These are phyloP conservation scores for Eidolon helvum DNA, from an alignment of 2,113 vertebrate species.

Conservation along the genomic window DNA sequence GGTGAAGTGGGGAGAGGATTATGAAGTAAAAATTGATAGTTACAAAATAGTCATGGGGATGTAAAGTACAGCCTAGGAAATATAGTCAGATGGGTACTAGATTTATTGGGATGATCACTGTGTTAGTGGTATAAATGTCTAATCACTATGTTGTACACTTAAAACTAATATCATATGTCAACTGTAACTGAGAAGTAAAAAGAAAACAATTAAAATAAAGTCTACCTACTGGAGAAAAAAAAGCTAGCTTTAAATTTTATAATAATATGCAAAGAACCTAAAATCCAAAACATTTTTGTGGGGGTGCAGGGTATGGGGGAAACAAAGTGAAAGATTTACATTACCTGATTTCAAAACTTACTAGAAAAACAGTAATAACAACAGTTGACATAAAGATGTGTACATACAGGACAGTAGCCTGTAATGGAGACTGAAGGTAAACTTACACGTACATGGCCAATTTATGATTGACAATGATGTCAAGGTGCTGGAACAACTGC, in stretches of 20 bases:
- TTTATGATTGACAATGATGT: not conserved
- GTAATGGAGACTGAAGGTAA: not conserved
- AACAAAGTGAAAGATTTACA: not conserved
- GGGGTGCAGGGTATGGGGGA: too few species aligned
- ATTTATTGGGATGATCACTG: too few species aligned
- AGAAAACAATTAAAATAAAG: too few species aligned
- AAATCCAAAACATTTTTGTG: not conserved
- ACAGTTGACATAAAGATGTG: not conserved
- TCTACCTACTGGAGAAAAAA: not conserved
- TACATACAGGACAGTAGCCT: not conserved
- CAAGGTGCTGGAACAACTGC: not conserved
- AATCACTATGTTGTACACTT: too few species aligned
- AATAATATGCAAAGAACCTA: not conserved
- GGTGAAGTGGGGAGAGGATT: too few species aligned
- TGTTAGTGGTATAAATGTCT: too few species aligned
- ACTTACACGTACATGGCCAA: not conserved
- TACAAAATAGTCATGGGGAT: too few species aligned
- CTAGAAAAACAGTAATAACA: not conserved
- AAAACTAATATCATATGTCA: too few species aligned
- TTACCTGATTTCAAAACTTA: not conserved
- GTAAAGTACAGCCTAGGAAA: too few species aligned
- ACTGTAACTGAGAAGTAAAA: too few species aligned
- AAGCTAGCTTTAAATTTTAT: not conserved
- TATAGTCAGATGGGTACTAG: too few species aligned
- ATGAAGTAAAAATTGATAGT: too few species aligned